Conservation (phyloP, 2,797 vertebrate species). For the Pseudochromis fuscus region DNA sequence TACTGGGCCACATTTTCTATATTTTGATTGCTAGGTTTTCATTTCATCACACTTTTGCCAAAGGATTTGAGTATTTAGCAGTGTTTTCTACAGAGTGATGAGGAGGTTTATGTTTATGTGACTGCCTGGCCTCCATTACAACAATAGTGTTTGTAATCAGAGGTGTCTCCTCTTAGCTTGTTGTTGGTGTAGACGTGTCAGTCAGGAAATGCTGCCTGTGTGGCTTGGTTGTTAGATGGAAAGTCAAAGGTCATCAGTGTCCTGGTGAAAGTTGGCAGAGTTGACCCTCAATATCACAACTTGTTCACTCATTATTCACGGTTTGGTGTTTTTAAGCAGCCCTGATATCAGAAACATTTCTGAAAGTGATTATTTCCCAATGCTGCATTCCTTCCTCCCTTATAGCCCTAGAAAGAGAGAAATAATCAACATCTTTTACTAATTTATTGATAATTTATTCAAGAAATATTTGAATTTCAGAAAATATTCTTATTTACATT, state of each 20-base stretch:
- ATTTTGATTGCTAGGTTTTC: neutral
- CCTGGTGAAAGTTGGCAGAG: neutral
- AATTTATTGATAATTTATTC: no score
- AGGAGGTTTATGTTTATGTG: conserved; percentile 37
- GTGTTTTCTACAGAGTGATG: conserved; percentile 4
- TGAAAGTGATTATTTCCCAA: no score
- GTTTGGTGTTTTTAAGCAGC: neutral
- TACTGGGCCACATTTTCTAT: neutral
- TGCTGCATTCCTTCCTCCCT: no score
- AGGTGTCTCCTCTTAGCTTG: conserved; percentile 21
- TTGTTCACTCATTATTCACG: neutral
- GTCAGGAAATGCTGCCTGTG: conserved; percentile 54
- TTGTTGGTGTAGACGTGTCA: conserved; percentile 36
- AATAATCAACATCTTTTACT: no score
- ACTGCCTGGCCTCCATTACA: conserved; percentile 32
- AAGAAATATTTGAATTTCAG: no score
- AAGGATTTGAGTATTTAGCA: neutral
- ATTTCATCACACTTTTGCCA: neutral
- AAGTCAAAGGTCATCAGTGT: conserved; percentile 20
- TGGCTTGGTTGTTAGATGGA: conserved; percentile 18
- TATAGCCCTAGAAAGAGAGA: neutral
- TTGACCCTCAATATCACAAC: neutral
- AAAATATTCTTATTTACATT: no score
- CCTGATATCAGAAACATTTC: no score
- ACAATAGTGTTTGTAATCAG: conserved; percentile 37